Conservation (phyloP, 2,888 invertebrate genomes). For the Pterostichus niger region DNA sequence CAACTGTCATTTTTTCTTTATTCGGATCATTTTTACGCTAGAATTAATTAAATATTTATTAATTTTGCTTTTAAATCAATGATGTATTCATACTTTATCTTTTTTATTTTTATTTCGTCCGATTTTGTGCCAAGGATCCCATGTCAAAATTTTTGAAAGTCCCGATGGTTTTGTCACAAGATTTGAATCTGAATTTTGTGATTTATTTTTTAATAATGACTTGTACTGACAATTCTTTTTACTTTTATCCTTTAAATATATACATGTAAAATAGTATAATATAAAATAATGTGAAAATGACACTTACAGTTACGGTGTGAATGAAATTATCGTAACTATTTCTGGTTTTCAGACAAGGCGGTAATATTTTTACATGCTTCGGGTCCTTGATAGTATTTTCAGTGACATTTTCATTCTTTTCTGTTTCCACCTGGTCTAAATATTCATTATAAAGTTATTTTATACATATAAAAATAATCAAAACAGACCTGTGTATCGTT, state of each 20-base stretch:
- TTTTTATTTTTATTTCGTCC: conserved; percentile 72
- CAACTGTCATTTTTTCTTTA: conserved; percentile 25
- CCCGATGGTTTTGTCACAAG: conserved; percentile 45
- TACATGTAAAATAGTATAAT: background rate
- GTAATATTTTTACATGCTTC: background rate
- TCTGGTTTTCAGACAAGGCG: conserved; percentile 14
- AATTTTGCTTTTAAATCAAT: background rate
- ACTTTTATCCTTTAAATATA: conserved; percentile 9
- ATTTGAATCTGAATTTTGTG: conserved; percentile 39
- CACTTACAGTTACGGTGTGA: conserved; percentile 8
- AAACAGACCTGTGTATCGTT: conserved; percentile 41
- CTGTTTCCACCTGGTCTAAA: conserved; percentile 56
- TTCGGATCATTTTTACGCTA: conserved; percentile 16
- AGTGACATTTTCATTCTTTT: background rate
- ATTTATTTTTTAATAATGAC: conserved; percentile 47
- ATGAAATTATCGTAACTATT: conserved; percentile 10
- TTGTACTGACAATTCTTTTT: conserved; percentile 23
- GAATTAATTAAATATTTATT: conserved; percentile 6
- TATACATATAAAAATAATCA: background rate
- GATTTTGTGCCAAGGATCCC: conserved; percentile 74
- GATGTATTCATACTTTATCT: conserved; percentile 71
- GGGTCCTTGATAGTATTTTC: conserved; percentile 14
- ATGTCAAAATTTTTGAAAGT: conserved; percentile 70
- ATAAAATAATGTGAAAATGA: background rate
- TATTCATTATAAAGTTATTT: conserved; percentile 25